These are phyloP conservation scores for Astreopora myriophthalma DNA, from an alignment of 64 coral and sea anemone species.

Conservation along the genomic window DNA sequence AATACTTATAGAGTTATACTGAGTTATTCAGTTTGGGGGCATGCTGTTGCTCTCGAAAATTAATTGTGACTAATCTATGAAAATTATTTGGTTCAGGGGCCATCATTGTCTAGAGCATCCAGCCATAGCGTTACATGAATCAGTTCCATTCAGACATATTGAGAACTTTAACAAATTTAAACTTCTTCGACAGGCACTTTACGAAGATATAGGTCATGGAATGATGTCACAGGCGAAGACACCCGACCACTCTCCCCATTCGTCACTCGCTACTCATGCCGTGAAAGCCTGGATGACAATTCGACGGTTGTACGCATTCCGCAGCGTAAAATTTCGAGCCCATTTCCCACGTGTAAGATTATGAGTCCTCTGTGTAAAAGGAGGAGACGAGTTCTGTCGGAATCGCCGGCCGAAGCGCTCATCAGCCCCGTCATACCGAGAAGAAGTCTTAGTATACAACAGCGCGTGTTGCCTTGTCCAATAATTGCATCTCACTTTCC, in stretches of 20 bases:
- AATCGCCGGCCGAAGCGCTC: conserved; percentile 2
- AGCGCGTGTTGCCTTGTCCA: background rate
- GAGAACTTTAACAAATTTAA: no score
- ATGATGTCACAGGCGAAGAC: background rate
- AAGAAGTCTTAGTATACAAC: background rate
- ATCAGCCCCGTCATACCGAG: background rate
- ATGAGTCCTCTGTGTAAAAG: background rate
- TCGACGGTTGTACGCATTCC: background rate
- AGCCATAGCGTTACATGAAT: no score
- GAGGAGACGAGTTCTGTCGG: conserved; percentile 1
- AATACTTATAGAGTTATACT: no score
- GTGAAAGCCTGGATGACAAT: conserved; percentile 1
- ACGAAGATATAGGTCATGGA: background rate
- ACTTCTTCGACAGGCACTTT: background rate
- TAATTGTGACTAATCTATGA: no score
- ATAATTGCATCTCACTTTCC: background rate
- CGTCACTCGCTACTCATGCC: background rate
- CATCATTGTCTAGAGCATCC: no score
- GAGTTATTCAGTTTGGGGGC: no score
- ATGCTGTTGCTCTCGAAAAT: no score
- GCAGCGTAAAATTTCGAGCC: conserved; percentile 17
- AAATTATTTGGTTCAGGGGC: no score
- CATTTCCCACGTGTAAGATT: background rate
- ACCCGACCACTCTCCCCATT: conserved; percentile 3
- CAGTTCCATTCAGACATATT: no score